phyloP scores from a whole-genome alignment of 1,140 invertebrate genomes.

The Drosophila sproati region DNA sequence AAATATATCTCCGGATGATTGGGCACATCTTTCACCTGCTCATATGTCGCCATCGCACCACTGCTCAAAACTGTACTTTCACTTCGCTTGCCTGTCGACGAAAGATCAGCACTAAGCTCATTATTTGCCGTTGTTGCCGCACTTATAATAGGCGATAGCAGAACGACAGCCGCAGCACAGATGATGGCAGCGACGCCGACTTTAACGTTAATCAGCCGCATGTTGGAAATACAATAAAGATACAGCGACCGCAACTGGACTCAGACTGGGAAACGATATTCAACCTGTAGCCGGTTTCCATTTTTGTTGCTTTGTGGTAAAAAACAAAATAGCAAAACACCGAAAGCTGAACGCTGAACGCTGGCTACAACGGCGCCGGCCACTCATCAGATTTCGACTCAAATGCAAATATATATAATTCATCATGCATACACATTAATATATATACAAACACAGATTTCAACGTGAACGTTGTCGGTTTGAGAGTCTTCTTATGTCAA shows the following conservation, averaged over 20 bases:
- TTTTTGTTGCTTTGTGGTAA: slow-evolving; percentile 40
- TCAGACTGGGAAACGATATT: slow-evolving; percentile 33
- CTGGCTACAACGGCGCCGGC: slow-evolving; percentile 38
- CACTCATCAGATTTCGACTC: slow-evolving; percentile 41
- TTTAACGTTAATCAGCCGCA: slow-evolving; percentile 29
- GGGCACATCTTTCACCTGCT: slow-evolving; percentile 85
- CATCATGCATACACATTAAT: background rate
- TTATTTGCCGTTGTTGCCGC: slow-evolving; percentile 23
- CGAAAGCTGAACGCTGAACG: background rate
- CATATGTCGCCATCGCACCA: slow-evolving; percentile 84
- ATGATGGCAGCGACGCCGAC: slow-evolving; percentile 12
- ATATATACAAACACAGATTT: background rate
- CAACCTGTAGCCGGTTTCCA: slow-evolving; percentile 24
- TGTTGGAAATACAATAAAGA: slow-evolving; percentile 27
- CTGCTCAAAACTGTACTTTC: slow-evolving; percentile 25
- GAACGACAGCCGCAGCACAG: slow-evolving; percentile 11
- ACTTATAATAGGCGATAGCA: slow-evolving; percentile 52
- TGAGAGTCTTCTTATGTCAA: slow-evolving; percentile 22
- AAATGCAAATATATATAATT: background rate
- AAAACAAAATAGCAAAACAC: no score
- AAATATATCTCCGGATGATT: slow-evolving; percentile 85
- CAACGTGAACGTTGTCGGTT: slow-evolving; percentile 14
- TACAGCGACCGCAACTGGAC: slow-evolving; percentile 40
- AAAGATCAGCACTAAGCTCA: slow-evolving; percentile 48
- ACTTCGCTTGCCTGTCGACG: slow-evolving; percentile 28